Conservation (phyloP, 2,888 invertebrate genomes). For the Drosophila anomalipes region DNA sequence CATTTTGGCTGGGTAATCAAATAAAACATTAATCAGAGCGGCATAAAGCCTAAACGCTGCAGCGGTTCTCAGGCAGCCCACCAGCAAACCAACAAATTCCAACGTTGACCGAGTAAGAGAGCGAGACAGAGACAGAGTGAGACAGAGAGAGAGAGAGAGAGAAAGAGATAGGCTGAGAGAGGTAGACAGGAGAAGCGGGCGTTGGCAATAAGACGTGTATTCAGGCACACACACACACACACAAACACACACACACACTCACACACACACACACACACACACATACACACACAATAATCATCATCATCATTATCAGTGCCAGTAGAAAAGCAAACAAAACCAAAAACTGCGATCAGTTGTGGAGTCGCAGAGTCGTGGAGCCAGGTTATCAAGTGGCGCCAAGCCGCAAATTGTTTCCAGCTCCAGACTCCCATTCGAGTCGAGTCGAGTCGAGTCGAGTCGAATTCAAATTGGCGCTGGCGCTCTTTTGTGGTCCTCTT, state of each 20-base stretch:
- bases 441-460: constrained; percentile 21
- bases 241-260: not conserved
- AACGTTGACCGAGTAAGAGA: not conserved
- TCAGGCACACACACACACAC: not conserved
- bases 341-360: constrained; percentile 31
- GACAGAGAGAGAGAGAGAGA: not conserved
- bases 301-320: constrained; percentile 76
- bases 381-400: constrained; percentile 83
- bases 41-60: constrained; percentile 66
- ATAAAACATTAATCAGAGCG: constrained; percentile 80
- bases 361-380: constrained; percentile 31
- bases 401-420: constrained; percentile 79
- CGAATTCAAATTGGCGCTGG: constrained; percentile 78
- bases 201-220: constrained; percentile 7
- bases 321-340: constrained; percentile 59
- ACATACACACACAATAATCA: constrained; percentile 65
- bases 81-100: constrained; percentile 21
- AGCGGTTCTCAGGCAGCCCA: constrained; percentile 55
- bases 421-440: constrained; percentile 36
- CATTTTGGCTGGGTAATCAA: constrained; percentile 73
- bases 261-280: not conserved
- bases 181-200: constrained; percentile 1
- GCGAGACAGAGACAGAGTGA: not conserved
- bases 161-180: not conserved
- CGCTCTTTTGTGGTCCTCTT: constrained; percentile 8